Percentiles rank a stretch among this genome's conserved stretches.
Evolutionary conservation across 1,140 invertebrate genomes (phyloP).

Genomic region (Pseudobourletiella spinata): DNA sequence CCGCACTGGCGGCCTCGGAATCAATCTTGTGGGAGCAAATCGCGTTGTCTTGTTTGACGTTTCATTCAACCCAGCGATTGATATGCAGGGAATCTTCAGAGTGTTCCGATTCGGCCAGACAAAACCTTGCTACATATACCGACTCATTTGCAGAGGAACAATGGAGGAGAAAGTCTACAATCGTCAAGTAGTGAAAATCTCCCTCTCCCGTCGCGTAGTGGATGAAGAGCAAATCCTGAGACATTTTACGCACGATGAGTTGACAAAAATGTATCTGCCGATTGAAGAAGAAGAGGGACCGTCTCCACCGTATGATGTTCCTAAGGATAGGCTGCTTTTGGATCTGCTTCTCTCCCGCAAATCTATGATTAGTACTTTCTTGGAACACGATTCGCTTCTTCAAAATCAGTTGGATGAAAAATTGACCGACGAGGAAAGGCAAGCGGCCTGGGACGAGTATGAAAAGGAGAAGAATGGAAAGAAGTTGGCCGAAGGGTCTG

Average conservation of each 20-base stretch:
- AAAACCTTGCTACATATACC: constrained; percentile 42
- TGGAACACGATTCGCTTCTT: constrained; percentile 88
- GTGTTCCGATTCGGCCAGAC: constrained; percentile 91
- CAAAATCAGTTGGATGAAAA: constrained; percentile 83
- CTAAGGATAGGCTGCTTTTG: constrained; percentile 74
- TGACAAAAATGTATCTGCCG: constrained; percentile 80
- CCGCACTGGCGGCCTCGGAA: constrained; percentile 75
- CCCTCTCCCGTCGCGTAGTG: constrained; percentile 84
- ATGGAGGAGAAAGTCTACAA: constrained; percentile 99
- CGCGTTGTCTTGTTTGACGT: constrained; percentile 90
- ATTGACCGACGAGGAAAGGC: constrained; percentile 79
- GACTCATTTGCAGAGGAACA: constrained; percentile 53
- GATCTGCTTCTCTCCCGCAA: constrained; percentile 68
- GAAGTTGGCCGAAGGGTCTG: too few relatives aligned
- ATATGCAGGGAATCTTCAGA: constrained; percentile 94
- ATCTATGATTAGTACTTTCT: constrained; percentile 64
- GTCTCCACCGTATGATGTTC: constrained; percentile 50
- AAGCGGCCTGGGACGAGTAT: constrained; percentile 89
- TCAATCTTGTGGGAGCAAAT: constrained; percentile 86
- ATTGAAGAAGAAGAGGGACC: constrained; percentile 51
- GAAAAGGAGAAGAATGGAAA: constrained; percentile 46
- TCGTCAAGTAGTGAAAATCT: constrained; percentile 88
- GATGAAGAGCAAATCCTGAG: constrained; percentile 95
- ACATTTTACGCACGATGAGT: constrained; percentile 81
- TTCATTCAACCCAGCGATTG: constrained; percentile 97